Evolutionary conservation across 2,888 invertebrate genomes (phyloP), one percentile per base, ranked within the genome.

Genomic region (Drosophila rubida): DNA sequence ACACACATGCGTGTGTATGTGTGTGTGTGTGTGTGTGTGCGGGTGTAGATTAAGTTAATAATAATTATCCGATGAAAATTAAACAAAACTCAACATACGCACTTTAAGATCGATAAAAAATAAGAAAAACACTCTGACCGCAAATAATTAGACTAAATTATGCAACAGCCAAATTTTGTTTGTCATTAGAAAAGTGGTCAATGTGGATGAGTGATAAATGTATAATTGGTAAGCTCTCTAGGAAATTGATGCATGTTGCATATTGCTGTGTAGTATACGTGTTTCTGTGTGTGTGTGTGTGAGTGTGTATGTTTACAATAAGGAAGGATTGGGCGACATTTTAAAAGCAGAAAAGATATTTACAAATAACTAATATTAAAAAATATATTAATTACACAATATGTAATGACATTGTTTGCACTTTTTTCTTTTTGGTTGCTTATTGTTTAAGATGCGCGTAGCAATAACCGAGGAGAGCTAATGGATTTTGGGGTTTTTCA

Each of bases 321-420:
- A 60, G 35, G 44, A 49, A 53, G 41, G 13, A 41, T 53, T 53
- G 53, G 62, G 77, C 51, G 86, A 82, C 81, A 82, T 60, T 80
- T 85, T 85, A 85, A 85, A 82, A 81, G 77, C 79, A 62, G 64
- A 85, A 67, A 80, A 65, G 55, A 84, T 85, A 82, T 85, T 82
- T 85, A 82, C 82, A 80, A 64, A 78, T 82, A 85, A 75, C 62
- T 82, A 82, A 80, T 65, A 64, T 67, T 69, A 67, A 64, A 63
- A 63, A 78, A 60, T 62, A 51, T 71, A 75, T 67, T 66, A 53
- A 66, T 75, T 66, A 75, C 59, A 61, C 14, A 61, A 16, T 63
- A 27, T 54, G 42, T 68, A 61, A 51, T 70, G 61, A 70, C 60
- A 27, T 50, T 62, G 22, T 82, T 80, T 80, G 83, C 77, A 82